Evolutionary conservation across 2,797 vertebrate species (phyloP), one percentile per base, ranked within the genome.

Genomic region (Luscinia megarhynchos): DNA sequence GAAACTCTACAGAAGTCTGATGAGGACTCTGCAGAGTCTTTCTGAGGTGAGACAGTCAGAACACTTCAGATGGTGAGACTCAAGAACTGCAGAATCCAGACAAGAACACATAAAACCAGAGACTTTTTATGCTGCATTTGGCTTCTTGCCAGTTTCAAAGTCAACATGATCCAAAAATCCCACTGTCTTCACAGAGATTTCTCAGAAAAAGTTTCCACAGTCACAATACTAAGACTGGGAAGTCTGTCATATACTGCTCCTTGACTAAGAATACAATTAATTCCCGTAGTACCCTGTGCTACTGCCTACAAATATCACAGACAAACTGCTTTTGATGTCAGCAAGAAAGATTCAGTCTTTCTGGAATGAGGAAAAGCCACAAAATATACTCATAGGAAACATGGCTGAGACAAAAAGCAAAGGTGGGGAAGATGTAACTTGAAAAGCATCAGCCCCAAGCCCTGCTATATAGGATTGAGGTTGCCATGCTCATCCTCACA

Each of bases 71-170:
- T 41, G 54, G 16, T 45, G 36, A 74, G 45, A 61, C 23, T 66
- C 22, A 16, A 29, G 17, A 77, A 36, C 30, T 85, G 58, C 68
- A 53, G 67, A 58, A 80, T 46, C 19, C 51, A 23, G 34, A 61
- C 30, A 91, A 16, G 21, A 87, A 48, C 34, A 55, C 13, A 21
- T 12, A 70, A 89, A 83, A 13, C 8, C 38, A 64, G 64, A 59
- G 45, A 40, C 29, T 16, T 76, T 6, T 53, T 48, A 67, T 2
- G 9, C 29, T 61, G 21, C 41, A 17, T 15, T 13, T 87, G 54
- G 61, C 45, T 85, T 93, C 61, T 23, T 79, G 53, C 29, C 63
- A 36, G 26, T 11, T 87, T 89, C 38, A 61, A 90, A 66, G 67
- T 79, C 77, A 90, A 16, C 13, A 6, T 3, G 27, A 92, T 57